Evolutionary conservation across 2,113 vertebrate genomes (phyloP).

Genomic region (Cottus gobio): DNA sequence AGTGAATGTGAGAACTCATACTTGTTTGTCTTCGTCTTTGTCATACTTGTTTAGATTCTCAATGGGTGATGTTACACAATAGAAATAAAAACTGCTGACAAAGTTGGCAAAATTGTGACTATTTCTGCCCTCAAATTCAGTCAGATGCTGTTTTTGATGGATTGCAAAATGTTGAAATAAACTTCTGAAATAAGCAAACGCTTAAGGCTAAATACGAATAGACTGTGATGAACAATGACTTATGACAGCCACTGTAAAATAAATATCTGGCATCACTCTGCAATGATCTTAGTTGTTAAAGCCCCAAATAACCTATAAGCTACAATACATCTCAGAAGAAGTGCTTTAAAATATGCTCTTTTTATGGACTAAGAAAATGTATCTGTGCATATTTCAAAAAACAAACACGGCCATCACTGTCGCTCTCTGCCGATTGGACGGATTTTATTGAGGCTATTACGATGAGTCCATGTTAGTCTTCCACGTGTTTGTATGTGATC

Average conservation of each 20-base stretch:
- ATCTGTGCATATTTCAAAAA: not conserved
- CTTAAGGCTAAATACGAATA: not conserved
- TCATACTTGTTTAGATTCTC: not conserved
- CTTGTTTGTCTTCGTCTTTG: not conserved
- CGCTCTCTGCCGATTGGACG: constrained; percentile 3
- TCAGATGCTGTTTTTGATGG: not conserved
- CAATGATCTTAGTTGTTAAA: not conserved
- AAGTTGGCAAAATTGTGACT: not conserved
- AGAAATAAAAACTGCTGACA: not conserved
- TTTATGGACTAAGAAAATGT: not conserved
- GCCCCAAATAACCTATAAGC: not conserved
- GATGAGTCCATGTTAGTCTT: not conserved
- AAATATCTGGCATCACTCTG: not conserved
- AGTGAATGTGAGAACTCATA: not conserved
- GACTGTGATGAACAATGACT: not conserved
- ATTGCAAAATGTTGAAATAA: not conserved
- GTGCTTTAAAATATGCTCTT: not conserved
- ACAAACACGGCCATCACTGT: not conserved
- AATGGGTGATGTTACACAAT: not conserved
- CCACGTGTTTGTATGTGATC: not conserved
- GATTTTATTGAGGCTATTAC: constrained; percentile 21
- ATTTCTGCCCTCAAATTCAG: not conserved
- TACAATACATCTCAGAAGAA: not conserved
- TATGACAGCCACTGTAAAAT: not conserved
- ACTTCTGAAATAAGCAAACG: not conserved